Base-by-base conservation (phyloP, 2,888 invertebrate genomes). In the Coremacera marginata region DNA sequence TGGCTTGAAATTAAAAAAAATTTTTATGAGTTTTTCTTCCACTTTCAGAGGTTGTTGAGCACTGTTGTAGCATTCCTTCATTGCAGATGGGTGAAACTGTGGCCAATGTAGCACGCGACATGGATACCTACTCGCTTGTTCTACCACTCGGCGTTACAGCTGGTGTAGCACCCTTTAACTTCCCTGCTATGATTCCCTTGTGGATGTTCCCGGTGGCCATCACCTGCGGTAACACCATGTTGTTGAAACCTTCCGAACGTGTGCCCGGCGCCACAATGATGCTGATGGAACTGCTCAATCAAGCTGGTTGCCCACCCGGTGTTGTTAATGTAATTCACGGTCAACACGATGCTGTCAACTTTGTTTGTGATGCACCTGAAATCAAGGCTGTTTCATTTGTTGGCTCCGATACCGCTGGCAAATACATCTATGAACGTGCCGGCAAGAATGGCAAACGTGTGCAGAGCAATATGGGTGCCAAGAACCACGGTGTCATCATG, bases 401-500 rank as follows among this genome's bases (percentile, higher is more conserved):
- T 11, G 99, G 99, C 72, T 98, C 98, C 0, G 99, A 99, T 88
- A 93, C 92, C 82, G 99, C 99, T 65, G 98, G 99, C 44, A 95
- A 95, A 88, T 95, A 99, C 88, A 99, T 99, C 85, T 99, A 99
- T 89, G 94, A 95, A 83, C 92, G 97, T 79, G 97, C 98, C 70
- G 95, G 96, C 2, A 94, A 94, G 80, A 94, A 95, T 86, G 99
- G 99, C 85, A 98, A 98, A 88, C 93, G 98, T 51, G 97, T 99
- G 0, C 99, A 99, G 90, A 96, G 96, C 82, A 99, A 99, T 89
- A 97, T 99, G 97, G 99, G 99, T 14, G 99, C 99, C 5, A 99
- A 99, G 90, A 99, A 99, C 90, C 99, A 99, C 89, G 99, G 98
- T 60, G 94, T 99, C 16, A 93, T 99, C 57, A 93, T 99, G 93